These are phyloP conservation scores for Pangasius larnaudii DNA, from an alignment of 2,797 vertebrate genomes.

Conservation along the genomic window DNA sequence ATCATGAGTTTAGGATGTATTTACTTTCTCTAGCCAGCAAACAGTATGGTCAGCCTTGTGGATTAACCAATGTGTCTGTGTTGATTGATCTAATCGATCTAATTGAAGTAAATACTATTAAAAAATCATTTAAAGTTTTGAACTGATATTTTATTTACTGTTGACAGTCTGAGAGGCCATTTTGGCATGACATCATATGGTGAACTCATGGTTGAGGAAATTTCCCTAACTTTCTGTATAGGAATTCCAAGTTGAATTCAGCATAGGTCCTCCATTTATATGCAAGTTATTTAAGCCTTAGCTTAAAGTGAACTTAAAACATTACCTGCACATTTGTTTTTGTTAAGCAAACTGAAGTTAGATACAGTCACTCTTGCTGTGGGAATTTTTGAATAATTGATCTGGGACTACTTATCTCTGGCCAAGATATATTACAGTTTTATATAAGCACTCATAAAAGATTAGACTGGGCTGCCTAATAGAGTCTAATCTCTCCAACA, in stretches of 20 bases:
- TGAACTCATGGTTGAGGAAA: neutral
- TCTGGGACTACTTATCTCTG: slow-evolving; percentile 2
- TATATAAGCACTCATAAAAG: slow-evolving; percentile 24
- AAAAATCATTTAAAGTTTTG: neutral
- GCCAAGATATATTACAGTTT: neutral
- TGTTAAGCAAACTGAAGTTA: neutral
- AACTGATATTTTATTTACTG: neutral
- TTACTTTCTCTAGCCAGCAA: neutral
- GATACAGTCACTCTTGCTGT: neutral
- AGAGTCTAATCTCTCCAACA: neutral
- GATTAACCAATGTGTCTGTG: neutral
- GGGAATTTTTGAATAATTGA: neutral
- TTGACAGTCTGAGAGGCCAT: neutral
- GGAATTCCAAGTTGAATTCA: neutral
- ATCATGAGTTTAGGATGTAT: neutral
- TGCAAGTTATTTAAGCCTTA: neutral
- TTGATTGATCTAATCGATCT: neutral
- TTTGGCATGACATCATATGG: neutral
- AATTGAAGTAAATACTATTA: neutral
- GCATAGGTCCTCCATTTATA: neutral
- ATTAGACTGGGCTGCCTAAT: neutral
- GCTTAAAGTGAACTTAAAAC: neutral
- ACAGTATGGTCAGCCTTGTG: neutral
- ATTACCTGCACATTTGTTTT: neutral
- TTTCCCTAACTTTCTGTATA: neutral